Evolutionary conservation across 2,113 vertebrate species (phyloP).

Genomic region (Oncorhynchus keta): DNA sequence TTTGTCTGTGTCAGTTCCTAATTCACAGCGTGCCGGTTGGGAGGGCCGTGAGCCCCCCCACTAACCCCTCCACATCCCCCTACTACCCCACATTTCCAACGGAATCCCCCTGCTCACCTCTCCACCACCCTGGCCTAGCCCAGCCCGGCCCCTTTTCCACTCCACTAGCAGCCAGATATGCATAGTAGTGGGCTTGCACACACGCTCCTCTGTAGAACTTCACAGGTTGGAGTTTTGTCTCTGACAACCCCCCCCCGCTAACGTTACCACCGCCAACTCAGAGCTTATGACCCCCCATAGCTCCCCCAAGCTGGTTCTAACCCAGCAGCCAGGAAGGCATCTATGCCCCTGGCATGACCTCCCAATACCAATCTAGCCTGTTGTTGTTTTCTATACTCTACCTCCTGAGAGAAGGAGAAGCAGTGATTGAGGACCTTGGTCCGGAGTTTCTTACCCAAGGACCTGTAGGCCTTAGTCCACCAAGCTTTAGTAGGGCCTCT

Average conservation of each 20-base stretch:
- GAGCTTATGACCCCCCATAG: conserved; percentile 40
- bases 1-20: conserved; percentile 54
- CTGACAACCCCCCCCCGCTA: conserved; percentile 19
- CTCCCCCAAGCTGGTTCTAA: conserved; percentile 39
- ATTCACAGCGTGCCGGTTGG: conserved; percentile 49
- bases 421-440: conserved; percentile 27
- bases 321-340: background rate
- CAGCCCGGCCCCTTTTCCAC: conserved; percentile 58
- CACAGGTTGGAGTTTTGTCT: conserved; percentile 47
- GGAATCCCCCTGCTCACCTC: conserved; percentile 38
- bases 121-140: conserved; percentile 5
- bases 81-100: background rate
- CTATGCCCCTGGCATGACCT: conserved; percentile 33
- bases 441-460: conserved; percentile 15
- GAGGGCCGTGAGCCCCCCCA: conserved; percentile 32
- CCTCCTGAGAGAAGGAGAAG: conserved; percentile 10
- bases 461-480: conserved; percentile 15
- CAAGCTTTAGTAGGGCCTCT: conserved; percentile 29
- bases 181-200: conserved; percentile 43
- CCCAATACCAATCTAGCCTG: background rate
- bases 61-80: background rate
- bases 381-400: conserved; percentile 29
- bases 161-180: conserved; percentile 62
- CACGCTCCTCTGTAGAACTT: conserved; percentile 61
- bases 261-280: conserved; percentile 3